phyloP scores from a whole-genome alignment of 2,888 invertebrate genomes.

The Cheilosia impressa region DNA sequence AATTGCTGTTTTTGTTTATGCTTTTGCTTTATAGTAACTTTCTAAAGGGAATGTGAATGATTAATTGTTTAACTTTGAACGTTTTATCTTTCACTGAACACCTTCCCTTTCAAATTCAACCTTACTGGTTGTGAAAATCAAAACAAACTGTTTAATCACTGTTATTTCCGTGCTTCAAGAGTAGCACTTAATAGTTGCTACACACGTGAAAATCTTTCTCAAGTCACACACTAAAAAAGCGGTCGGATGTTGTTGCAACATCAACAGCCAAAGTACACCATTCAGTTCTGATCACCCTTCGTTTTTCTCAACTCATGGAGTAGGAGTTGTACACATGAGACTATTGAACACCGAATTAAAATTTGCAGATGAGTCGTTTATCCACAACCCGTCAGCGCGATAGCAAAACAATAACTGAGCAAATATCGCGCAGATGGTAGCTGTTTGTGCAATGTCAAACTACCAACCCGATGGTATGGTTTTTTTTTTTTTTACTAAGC shows the following conservation, averaged over 20 bases:
- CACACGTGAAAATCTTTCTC: slow-evolving; percentile 2
- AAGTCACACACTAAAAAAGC: slow-evolving; percentile 1
- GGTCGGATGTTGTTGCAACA: not conserved
- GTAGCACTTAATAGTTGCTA: not conserved
- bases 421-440: slow-evolving; percentile 64
- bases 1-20: not conserved
- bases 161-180: not conserved
- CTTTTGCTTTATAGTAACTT: not conserved
- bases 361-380: slow-evolving; percentile 20
- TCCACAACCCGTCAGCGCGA: slow-evolving; percentile 55
- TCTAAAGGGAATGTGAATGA: slow-evolving; percentile 25
- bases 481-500: slow-evolving; percentile 22
- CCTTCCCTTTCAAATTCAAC: slow-evolving; percentile 35
- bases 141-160: not conserved
- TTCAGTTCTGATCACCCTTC: not conserved
- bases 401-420: slow-evolving; percentile 70
- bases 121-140: slow-evolving; percentile 8
- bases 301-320: not conserved
- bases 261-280: slow-evolving; percentile 4
- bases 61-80: slow-evolving; percentile 11
- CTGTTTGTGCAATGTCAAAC: slow-evolving; percentile 71
- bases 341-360: slow-evolving; percentile 15
- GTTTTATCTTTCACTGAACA: slow-evolving; percentile 26
- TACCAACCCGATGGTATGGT: slow-evolving; percentile 42
- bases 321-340: not conserved